Conservation (phyloP, 2,113 vertebrate species). For the Bagarius yarrelli region DNA sequence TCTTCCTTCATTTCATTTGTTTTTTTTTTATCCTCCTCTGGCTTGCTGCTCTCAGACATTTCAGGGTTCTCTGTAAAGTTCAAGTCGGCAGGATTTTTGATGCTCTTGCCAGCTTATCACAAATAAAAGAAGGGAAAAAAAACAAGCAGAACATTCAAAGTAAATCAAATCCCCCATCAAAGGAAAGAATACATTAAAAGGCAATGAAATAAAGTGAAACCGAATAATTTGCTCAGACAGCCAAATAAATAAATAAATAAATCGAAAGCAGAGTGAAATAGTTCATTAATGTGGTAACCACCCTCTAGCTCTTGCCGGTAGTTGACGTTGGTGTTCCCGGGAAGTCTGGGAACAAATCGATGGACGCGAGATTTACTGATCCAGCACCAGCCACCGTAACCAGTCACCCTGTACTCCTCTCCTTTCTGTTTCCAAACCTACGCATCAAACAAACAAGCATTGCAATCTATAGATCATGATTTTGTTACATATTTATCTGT, state of each 20-base stretch:
- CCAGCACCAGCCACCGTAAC: slow-evolving; percentile 98
- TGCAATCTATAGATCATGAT: too few species aligned
- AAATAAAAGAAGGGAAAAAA: slow-evolving; percentile 23
- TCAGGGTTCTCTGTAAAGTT: slow-evolving; percentile 1
- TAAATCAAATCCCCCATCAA: neutral
- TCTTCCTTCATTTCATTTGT: slow-evolving; percentile 38
- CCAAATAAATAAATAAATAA: neutral
- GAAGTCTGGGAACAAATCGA: slow-evolving; percentile 85
- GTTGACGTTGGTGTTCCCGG: slow-evolving; percentile 95
- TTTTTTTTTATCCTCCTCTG: slow-evolving; percentile 43
- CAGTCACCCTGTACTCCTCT: slow-evolving; percentile 96
- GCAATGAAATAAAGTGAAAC: neutral
- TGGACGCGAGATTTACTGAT: slow-evolving; percentile 93
- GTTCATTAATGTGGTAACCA: slow-evolving; percentile 44
- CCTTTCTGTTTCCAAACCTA: slow-evolving; percentile 99
- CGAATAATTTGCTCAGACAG: neutral
- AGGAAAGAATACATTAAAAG: slow-evolving; percentile 14
- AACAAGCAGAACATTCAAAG: neutral
- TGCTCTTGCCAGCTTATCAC: slow-evolving; percentile 65
- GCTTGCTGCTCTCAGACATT: neutral
- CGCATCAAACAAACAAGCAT: neutral
- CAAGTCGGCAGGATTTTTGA: slow-evolving; percentile 48
- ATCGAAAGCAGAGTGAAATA: neutral
- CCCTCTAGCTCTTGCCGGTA: slow-evolving; percentile 80
- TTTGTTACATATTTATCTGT: neutral